Conservation (phyloP, 2,888 invertebrate species). For the Mythimna vitellina region DNA sequence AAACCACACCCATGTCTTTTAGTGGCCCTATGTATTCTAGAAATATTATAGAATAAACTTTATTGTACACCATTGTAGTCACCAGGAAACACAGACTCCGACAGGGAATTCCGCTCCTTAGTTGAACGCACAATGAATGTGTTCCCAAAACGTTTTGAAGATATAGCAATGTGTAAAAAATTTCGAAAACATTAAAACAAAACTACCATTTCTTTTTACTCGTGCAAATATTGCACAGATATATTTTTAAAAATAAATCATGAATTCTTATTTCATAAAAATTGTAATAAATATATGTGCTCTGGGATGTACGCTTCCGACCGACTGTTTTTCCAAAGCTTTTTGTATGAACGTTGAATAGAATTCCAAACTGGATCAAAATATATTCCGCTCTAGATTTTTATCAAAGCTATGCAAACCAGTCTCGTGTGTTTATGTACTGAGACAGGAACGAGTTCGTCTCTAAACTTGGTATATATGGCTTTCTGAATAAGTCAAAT, state of each 20-base stretch:
- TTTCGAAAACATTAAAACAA: too few relatives aligned
- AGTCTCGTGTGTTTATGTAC: constrained; percentile 19
- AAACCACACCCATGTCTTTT: not conserved
- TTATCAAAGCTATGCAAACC: constrained; percentile 48
- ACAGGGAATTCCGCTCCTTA: too few relatives aligned
- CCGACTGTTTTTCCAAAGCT: constrained; percentile 37
- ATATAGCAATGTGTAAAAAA: too few relatives aligned
- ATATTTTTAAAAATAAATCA: constrained; percentile 3
- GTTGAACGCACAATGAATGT: too few relatives aligned
- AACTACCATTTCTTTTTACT: not conserved
- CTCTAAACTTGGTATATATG: constrained; percentile 19
- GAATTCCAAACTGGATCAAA: constrained; percentile 52
- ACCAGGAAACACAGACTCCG: too few relatives aligned
- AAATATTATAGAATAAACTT: too few relatives aligned
- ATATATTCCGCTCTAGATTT: constrained; percentile 53
- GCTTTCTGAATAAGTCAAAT: constrained; percentile 34
- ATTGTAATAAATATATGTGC: constrained; percentile 23
- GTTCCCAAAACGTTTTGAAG: too few relatives aligned
- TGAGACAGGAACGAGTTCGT: constrained; percentile 5
- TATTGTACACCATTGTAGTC: too few relatives aligned
- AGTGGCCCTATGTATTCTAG: not conserved
- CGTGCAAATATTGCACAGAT: not conserved
- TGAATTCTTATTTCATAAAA: constrained; percentile 21
- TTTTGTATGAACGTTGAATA: constrained; percentile 41
- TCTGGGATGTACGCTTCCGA: constrained; percentile 14